Evolutionary conservation across 1,140 invertebrate species (phyloP).

Genomic region (Drosophila nebulosa): DNA sequence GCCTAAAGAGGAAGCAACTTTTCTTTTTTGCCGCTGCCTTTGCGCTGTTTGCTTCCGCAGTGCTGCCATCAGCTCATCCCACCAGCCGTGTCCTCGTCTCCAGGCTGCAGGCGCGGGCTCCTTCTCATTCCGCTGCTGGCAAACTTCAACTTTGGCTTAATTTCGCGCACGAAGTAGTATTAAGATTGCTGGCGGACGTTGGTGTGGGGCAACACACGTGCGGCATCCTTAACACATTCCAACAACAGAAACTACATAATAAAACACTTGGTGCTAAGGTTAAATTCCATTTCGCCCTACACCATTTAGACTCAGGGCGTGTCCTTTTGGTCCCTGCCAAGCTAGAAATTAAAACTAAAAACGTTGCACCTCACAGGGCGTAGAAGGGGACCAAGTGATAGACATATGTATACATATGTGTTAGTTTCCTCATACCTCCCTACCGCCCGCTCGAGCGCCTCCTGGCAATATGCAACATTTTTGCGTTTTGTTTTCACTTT

Average conservation of each 20-base stretch:
- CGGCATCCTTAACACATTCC: constrained; percentile 65
- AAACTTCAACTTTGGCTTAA: constrained; percentile 73
- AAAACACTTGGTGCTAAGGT: constrained; percentile 75
- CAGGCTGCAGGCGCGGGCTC: neutral
- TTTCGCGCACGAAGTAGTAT: constrained; percentile 72
- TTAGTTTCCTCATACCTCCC: too few species aligned
- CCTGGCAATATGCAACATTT: constrained; percentile 43
- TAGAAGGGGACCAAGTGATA: too few species aligned
- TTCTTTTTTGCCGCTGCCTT: constrained; percentile 63
- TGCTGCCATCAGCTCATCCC: neutral
- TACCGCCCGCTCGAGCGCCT: too few species aligned
- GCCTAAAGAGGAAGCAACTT: constrained; percentile 59
- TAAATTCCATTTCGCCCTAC: constrained; percentile 53
- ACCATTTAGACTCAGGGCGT: neutral
- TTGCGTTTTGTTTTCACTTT: constrained; percentile 60
- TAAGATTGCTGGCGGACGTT: neutral
- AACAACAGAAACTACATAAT: constrained; percentile 65
- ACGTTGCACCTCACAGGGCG: constrained; percentile 25
- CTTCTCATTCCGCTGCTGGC: neutral
- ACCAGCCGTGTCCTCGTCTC: neutral
- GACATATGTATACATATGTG: neutral
- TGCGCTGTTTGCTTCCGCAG: constrained; percentile 66
- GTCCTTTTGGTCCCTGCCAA: neutral
- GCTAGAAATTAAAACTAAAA: constrained; percentile 63
- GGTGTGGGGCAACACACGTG: constrained; percentile 22